phyloP scores from a whole-genome alignment of 2,113 vertebrate genomes.

The Rhinichthys klamathensis region DNA sequence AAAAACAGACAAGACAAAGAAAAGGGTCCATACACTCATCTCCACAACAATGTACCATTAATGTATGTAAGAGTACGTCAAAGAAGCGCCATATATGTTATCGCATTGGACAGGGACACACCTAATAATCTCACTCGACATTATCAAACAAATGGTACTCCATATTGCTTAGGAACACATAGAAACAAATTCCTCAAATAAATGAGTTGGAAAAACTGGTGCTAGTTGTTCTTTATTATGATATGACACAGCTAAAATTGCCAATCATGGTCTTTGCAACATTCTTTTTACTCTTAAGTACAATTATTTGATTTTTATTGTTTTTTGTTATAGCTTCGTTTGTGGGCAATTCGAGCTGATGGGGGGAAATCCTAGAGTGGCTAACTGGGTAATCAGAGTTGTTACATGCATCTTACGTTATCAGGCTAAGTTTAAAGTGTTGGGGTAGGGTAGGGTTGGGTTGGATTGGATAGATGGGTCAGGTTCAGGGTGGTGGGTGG shows the following conservation, averaged over 20 bases:
- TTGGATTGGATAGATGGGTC: constrained; percentile 18
- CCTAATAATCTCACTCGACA: constrained; percentile 93
- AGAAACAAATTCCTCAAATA: constrained; percentile 90
- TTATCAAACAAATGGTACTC: constrained; percentile 95
- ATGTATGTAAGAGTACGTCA: constrained; percentile 89
- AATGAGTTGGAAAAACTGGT: constrained; percentile 85
- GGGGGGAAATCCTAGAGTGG: constrained; percentile 91
- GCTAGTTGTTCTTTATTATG: constrained; percentile 76
- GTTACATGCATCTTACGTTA: constrained; percentile 97
- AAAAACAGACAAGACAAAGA: constrained; percentile 88
- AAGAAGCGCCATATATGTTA: constrained; percentile 92
- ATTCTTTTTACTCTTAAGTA: constrained; percentile 72
- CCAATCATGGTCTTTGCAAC: constrained; percentile 79
- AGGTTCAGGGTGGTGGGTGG: constrained; percentile 42
- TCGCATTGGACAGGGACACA: constrained; percentile 91
- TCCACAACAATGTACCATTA: constrained; percentile 90
- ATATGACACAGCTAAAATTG: constrained; percentile 94
- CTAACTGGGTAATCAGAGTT: constrained; percentile 92
- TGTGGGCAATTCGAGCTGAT: constrained; percentile 94
- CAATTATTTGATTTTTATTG: constrained; percentile 78
- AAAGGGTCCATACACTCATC: constrained; percentile 84
- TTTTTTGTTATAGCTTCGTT: constrained; percentile 87
- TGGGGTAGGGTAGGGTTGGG: constrained; percentile 43
- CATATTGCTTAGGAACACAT: constrained; percentile 99
- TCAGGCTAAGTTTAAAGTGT: constrained; percentile 84